These are phyloP conservation scores for Vireo griseus DNA, from an alignment of 2,797 vertebrate genomes.

Conservation along the genomic window DNA sequence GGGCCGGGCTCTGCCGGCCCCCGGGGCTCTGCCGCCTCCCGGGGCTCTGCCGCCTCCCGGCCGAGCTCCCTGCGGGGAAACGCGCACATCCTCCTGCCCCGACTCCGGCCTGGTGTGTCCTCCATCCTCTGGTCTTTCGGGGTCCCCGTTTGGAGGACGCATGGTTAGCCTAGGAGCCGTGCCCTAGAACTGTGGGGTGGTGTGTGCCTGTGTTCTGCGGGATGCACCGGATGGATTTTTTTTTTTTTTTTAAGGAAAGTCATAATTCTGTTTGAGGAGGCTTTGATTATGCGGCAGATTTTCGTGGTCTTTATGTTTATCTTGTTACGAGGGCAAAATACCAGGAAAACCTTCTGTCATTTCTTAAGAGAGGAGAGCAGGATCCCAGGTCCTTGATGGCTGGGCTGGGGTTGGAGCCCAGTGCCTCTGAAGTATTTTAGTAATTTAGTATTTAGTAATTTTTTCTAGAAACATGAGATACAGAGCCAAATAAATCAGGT, in stretches of 20 bases:
- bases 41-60: background rate
- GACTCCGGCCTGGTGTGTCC: fast-evolving
- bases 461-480: background rate
- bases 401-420: background rate
- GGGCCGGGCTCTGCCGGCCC: background rate
- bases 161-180: fast-evolving
- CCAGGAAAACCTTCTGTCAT: background rate
- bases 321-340: background rate
- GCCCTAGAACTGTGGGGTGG: fast-evolving
- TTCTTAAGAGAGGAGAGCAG: too few relatives aligned
- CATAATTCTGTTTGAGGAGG: fast-evolving
- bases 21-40: background rate
- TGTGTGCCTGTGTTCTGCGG: fast-evolving
- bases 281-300: background rate
- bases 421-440: fast-evolving
- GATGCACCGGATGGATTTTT: background rate
- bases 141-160: background rate
- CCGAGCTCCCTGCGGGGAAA: fast-evolving
- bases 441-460: background rate
- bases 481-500: background rate
- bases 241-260: too few relatives aligned
- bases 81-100: fast-evolving
- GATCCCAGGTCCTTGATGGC: fast-evolving
- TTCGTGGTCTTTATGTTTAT: background rate
- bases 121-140: fast-evolving